Evolutionary conservation across 2,797 vertebrate genomes (phyloP), one percentile per base, ranked within the genome.

Genomic region (Acanthurus lineatus): DNA sequence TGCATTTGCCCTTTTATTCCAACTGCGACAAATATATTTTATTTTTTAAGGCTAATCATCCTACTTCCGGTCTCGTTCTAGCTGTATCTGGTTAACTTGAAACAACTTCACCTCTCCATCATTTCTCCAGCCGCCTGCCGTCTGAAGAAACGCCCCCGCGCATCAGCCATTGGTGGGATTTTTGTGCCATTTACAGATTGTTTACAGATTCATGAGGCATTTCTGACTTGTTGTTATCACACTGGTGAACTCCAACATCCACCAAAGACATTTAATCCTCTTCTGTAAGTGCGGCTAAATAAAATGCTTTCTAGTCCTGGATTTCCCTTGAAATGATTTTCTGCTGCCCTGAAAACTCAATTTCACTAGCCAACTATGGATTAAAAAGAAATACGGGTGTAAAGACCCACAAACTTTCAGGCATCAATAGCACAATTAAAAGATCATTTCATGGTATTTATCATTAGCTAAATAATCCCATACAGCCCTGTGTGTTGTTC

Each of bases 111-210:
- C 64, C 70, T 84, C 88, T 84, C 87, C 92, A 92, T 94, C 89
- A 81, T 86, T 79, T 89, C 72, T 49, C 67, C 76, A 76, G 82
- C 74, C 25, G 79, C 74, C 78, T 83, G 76, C 65, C 80, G 69
- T 63, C 74, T 69, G 42, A 59, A 82, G 86, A 68, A 85, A 90
- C 87, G 90, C 93, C 91, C 75, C 79, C 53, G 35, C 45, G 4
- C 25, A 10, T 17, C 72, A 59, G 47, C 78, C 66, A 94, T 95
- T 95, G 92, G 91, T 86, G 73, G 67, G 38, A 60, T 59, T 38
- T 15, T 56, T 60, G 52, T 70, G 60, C 10, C 32, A 25, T 52
- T 63, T 75, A 25, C 53, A 44, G 63, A 69, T 74, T 86, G 62
- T 89, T 93, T 88, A 87, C 81, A 73, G 81, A 79, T 90, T 90